Conservation (phyloP, 2,113 vertebrate genomes). For the Zapus hudsonius region DNA sequence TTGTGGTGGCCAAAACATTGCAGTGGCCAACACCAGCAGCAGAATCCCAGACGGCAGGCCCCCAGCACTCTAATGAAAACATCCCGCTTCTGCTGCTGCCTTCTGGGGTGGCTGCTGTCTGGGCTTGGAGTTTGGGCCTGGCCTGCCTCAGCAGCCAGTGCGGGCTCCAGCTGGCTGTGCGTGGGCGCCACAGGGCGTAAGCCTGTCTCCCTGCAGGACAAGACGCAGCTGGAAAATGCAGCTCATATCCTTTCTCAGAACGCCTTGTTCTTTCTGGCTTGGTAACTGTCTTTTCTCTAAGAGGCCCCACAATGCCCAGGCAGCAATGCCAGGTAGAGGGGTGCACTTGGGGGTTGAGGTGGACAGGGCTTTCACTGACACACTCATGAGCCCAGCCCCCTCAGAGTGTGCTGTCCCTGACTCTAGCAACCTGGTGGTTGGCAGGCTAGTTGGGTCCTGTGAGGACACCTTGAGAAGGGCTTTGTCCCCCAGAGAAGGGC, state of each 20-base stretch:
- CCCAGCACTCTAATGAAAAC: slow-evolving; percentile 31
- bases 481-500: not conserved
- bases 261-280: slow-evolving; percentile 56
- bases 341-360: not conserved
- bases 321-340: not conserved
- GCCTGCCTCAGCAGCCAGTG: not conserved
- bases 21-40: slow-evolving; percentile 3
- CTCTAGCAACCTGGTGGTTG: not conserved
- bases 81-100: not conserved
- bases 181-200: not conserved
- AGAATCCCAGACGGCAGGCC: slow-evolving; percentile 32
- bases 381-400: not conserved
- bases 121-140: not conserved
- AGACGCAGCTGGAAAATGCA: slow-evolving; percentile 69
- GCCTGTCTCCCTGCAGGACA: not conserved
- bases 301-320: slow-evolving; percentile 44
- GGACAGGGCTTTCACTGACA: not conserved
- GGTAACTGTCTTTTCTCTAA: slow-evolving; percentile 1
- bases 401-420: not conserved
- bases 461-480: not conserved
- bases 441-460: not conserved
- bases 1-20: slow-evolving; percentile 12
- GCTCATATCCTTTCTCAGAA: slow-evolving; percentile 64
- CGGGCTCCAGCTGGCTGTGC: slow-evolving; percentile 23
- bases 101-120: slow-evolving; percentile 42